Base-by-base conservation (phyloP, 2,113 vertebrate genomes). In the Cyphomyrus discorhynchus region DNA sequence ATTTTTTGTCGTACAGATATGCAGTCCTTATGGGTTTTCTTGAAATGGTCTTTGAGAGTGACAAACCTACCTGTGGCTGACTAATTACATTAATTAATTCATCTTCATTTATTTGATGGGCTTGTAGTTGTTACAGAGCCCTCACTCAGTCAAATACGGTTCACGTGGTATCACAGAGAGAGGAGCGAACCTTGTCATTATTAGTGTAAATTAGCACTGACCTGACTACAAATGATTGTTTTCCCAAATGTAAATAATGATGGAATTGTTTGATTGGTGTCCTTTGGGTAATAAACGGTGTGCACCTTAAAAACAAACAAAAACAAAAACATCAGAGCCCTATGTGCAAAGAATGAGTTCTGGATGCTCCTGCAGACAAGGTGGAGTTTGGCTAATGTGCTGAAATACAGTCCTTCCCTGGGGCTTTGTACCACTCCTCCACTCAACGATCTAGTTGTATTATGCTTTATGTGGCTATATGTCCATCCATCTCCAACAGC, bases 31-130 rank as follows among this genome's bases (percentile, higher is more conserved):
- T 24, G 45, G 19, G 5, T 84, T 84, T 53, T 35, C 31, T 52
- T 53, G 13, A 53, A 50, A 86, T 47, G 45, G 0, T 31, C n/a
- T 53, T 47, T 56, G 85, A 27, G 47, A 53, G n/a, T 35, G 27
- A 39, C 27, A 87, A 87, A 21, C 6, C 27, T 50, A 86, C 45
- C 45, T 31, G 11, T 50, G n/a, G 46, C 83, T 86, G 31, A 53
- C 56, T 87, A 87, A 56, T 87, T 52, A 86, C 49, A 86, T 86
- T 3, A 50, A 86, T 86, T 10, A 49, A 86, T 86, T 19, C 5
- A 46, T 52, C 84, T 31, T 52, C 15, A 86, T 86, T 86, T 52
- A 86, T 50, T 47, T 86, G 84, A 52, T 52, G 84, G 5, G 31
- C 13, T 35, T 31, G n/a, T 5, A 39, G 85, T 39, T 87, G 6